Conservation (phyloP, 2,797 vertebrate species). For the Heterohyrax brucei region DNA sequence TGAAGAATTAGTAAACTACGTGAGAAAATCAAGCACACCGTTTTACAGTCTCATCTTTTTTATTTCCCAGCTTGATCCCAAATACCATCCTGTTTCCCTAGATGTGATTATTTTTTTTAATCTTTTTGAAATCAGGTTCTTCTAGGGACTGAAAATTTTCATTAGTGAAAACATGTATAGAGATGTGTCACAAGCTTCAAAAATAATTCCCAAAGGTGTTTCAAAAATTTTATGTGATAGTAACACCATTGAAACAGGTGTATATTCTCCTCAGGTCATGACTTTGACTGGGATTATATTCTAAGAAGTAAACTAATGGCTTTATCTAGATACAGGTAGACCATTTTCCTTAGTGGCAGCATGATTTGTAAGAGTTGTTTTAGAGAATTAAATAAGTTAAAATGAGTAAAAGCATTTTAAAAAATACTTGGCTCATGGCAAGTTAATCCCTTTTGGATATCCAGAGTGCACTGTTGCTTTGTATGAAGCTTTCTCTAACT, state of each 20-base stretch:
- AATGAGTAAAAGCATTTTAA: constrained; percentile 58
- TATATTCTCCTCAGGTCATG: background rate
- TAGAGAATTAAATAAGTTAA: constrained; percentile 59
- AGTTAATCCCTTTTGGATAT: background rate
- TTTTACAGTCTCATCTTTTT: constrained; percentile 29
- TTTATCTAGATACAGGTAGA: constrained; percentile 19
- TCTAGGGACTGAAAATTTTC: constrained; percentile 17
- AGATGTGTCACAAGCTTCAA: constrained; percentile 17
- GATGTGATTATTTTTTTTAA: background rate
- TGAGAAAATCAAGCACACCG: constrained; percentile 58
- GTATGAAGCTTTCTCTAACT: background rate
- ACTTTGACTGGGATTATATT: constrained; percentile 49
- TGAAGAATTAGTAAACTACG: constrained; percentile 26
- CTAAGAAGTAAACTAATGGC: constrained; percentile 12
- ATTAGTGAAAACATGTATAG: constrained; percentile 15
- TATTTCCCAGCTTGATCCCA: constrained; percentile 60
- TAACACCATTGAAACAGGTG: constrained; percentile 9
- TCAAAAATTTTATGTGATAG: constrained; percentile 11
- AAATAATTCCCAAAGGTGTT: constrained; percentile 54
- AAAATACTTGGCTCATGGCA: background rate
- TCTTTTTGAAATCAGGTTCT: constrained; percentile 33
- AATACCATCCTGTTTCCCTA: background rate
- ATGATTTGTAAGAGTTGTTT: constrained; percentile 38
- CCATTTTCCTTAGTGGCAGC: constrained; percentile 40
- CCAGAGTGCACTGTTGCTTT: background rate